phyloP scores from a whole-genome alignment of 2,113 vertebrate species.

The Oreochromis tanganicae region DNA sequence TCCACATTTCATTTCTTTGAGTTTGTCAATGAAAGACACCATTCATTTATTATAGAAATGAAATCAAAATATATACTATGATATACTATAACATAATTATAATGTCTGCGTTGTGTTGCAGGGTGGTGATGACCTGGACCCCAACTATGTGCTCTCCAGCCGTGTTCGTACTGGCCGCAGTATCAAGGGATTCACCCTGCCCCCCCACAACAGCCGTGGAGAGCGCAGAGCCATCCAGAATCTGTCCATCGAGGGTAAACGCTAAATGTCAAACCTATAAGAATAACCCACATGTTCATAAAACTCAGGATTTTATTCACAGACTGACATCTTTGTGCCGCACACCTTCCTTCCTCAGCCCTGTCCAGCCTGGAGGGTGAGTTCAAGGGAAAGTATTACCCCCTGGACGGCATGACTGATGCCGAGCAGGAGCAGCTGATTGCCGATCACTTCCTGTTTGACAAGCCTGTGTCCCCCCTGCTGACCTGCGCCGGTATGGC shows the following conservation, averaged over 20 bases:
- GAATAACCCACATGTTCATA: background rate
- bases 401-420: conserved; percentile 84
- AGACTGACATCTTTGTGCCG: background rate
- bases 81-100: background rate
- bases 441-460: conserved; percentile 91
- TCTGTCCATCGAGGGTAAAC: conserved; percentile 81
- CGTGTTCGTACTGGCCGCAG: conserved; percentile 89
- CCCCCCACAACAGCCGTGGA: conserved; percentile 89
- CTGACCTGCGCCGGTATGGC: conserved; percentile 91
- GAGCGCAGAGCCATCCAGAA: conserved; percentile 86
- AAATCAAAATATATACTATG: background rate
- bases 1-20: background rate
- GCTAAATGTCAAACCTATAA: background rate
- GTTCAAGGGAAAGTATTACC: conserved; percentile 96
- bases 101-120: conserved; percentile 1
- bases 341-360: conserved; percentile 61
- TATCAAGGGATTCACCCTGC: conserved; percentile 90
- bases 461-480: conserved; percentile 92
- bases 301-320: background rate
- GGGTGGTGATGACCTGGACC: conserved; percentile 90
- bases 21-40: background rate
- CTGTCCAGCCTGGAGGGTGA: conserved; percentile 84
- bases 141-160: conserved; percentile 88
- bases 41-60: background rate
- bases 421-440: conserved; percentile 92